phyloP scores from a whole-genome alignment of 2,113 vertebrate species.

The Bucco capensis region DNA sequence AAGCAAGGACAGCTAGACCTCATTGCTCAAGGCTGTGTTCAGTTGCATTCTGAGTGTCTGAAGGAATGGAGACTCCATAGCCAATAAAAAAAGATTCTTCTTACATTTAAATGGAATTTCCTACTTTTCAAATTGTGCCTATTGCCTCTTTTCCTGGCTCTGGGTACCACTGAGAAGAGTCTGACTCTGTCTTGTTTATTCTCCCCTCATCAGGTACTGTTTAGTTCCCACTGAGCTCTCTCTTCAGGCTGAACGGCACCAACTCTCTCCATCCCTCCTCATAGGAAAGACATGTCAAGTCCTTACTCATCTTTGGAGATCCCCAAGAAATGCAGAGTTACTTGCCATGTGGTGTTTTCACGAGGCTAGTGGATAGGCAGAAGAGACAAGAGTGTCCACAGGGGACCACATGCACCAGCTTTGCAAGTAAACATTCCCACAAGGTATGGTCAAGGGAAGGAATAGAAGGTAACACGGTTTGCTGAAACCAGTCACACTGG shows the following conservation, averaged over 20 bases:
- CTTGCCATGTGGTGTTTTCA: not conserved
- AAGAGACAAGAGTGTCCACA: not conserved
- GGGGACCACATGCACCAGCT: not conserved
- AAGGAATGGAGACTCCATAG: not conserved
- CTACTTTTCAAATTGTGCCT: not conserved
- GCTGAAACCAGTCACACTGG: not conserved
- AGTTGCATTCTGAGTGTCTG: not conserved
- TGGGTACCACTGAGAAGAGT: not conserved
- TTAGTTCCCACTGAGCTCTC: not conserved
- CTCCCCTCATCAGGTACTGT: not conserved
- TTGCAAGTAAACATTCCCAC: not conserved
- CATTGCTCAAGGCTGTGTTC: not conserved
- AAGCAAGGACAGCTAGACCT: not conserved
- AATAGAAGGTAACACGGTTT: not conserved
- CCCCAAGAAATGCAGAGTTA: not conserved
- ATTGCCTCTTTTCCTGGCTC: not conserved
- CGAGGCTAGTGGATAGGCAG: fast-evolving
- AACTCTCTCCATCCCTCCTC: not conserved
- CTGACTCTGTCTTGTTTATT: not conserved
- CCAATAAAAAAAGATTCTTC: not conserved
- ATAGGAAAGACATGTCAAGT: not conserved
- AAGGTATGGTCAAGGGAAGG: not conserved
- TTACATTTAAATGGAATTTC: not conserved
- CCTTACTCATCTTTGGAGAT: not conserved
- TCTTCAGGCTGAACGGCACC: not conserved